Conservation (phyloP, 1,140 invertebrate genomes). For the Aethina tumida region DNA sequence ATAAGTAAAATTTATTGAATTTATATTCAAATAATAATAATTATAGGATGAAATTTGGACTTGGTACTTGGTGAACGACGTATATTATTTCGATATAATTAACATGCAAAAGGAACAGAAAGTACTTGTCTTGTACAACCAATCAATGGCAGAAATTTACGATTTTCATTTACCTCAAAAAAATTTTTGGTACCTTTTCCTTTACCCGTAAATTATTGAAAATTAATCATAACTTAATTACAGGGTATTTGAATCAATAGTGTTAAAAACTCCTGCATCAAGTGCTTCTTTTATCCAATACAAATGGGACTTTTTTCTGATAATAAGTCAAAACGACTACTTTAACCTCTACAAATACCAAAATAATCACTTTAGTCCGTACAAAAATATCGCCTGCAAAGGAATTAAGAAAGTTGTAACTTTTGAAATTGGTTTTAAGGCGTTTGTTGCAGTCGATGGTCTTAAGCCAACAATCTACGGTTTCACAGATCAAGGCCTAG, state of each 20-base stretch:
- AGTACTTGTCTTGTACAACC: not conserved
- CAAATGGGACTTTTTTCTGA: slow-evolving; percentile 13
- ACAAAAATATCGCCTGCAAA: slow-evolving; percentile 13
- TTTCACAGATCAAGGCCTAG: slow-evolving; percentile 32
- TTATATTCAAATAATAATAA: too few relatives aligned
- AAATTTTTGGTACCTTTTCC: not conserved
- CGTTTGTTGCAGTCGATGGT: slow-evolving; percentile 38
- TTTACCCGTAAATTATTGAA: slow-evolving; percentile 1
- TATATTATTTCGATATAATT: slow-evolving; percentile 2
- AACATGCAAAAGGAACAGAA: slow-evolving; percentile 3
- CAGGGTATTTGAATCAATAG: slow-evolving; percentile 13
- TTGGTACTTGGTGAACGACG: slow-evolving; percentile 1
- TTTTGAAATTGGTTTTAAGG: slow-evolving; percentile 37
- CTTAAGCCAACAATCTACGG: slow-evolving; percentile 34
- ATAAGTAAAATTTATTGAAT: too few relatives aligned
- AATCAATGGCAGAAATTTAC: not conserved
- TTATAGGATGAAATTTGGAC: slow-evolving; percentile 9
- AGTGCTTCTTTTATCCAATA: slow-evolving; percentile 9
- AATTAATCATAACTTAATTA: slow-evolving; percentile 5
- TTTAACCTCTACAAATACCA: slow-evolving; percentile 19
- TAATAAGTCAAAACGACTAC: slow-evolving; percentile 23
- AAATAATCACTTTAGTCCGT: slow-evolving; percentile 16
- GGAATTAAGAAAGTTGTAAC: slow-evolving; percentile 15
- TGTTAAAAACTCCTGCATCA: slow-evolving; percentile 2
- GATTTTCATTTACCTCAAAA: slow-evolving; percentile 2